A percentile compares a stretch with the other conserved stretches of the same genome.
Conservation (phyloP, 1,140 invertebrate species). For the Bombus pascuorum region DNA sequence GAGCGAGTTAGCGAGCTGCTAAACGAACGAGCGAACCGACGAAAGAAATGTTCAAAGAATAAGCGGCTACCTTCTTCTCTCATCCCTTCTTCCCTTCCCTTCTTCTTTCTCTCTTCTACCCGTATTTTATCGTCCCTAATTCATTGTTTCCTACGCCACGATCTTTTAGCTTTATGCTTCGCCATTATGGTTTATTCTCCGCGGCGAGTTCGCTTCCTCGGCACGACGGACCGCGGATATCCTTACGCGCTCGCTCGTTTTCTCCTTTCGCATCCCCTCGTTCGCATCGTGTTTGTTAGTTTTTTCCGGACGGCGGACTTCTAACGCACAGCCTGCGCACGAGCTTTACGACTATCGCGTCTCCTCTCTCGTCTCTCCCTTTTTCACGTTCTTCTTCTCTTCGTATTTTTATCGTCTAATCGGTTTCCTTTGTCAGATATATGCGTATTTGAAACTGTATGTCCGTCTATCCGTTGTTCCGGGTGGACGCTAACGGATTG, state of each 20-base stretch:
- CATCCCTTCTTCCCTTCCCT: neutral
- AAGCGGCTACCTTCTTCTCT: constrained; percentile 17
- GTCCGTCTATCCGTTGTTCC: neutral
- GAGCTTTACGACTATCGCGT: constrained; percentile 14
- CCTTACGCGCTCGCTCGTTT: constrained; percentile 31
- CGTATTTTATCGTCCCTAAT: constrained; percentile 53
- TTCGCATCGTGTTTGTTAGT: constrained; percentile 3
- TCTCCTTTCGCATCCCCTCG: neutral
- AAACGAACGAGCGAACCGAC: constrained; percentile 28
- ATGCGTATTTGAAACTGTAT: neutral
- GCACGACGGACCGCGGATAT: neutral
- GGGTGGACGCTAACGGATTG: neutral
- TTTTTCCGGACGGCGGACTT: neutral
- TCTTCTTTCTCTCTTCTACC: neutral
- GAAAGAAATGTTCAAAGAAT: constrained; percentile 39
- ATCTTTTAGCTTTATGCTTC: constrained; percentile 44
- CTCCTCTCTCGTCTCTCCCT: neutral
- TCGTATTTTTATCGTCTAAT: neutral
- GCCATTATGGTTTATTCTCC: constrained; percentile 51
- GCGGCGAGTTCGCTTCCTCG: constrained; percentile 17
- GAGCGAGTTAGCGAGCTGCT: constrained; percentile 66
- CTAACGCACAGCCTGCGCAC: constrained; percentile 9
- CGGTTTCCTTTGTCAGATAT: neutral
- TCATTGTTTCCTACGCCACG: constrained; percentile 57
- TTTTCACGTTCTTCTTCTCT: no score